Percentiles rank a stretch among this genome's conserved stretches.
phyloP scores from a whole-genome alignment of 2,797 vertebrate genomes.

The Diglossa cyanea region DNA sequence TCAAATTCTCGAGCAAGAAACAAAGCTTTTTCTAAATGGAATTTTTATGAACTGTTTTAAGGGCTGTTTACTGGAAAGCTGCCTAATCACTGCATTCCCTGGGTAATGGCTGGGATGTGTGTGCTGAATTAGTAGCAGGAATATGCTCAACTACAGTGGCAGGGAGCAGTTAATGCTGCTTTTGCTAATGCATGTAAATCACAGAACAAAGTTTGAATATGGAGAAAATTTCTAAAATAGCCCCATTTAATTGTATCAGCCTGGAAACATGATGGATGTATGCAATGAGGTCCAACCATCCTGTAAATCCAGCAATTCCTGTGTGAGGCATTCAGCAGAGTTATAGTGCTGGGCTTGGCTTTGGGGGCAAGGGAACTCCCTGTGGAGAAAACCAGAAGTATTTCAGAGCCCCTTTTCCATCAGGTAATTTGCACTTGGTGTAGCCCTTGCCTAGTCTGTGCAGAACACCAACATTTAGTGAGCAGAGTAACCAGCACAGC shows the following conservation, averaged over 20 bases:
- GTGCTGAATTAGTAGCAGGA: background rate
- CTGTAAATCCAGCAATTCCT: background rate
- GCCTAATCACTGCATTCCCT: background rate
- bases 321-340: background rate
- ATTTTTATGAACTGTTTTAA: background rate
- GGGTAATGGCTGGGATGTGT: background rate
- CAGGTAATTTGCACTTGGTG: background rate
- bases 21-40: background rate
- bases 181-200: background rate
- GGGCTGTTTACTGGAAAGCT: background rate
- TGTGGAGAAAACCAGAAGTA: background rate
- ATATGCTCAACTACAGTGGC: background rate
- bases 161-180: background rate
- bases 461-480: background rate
- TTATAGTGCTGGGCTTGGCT: background rate
- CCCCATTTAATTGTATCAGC: background rate
- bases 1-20: background rate
- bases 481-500: background rate
- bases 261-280: background rate
- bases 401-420: accelerated
- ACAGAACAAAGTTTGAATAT: background rate
- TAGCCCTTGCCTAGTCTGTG: background rate
- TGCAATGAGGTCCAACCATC: background rate
- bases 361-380: background rate
- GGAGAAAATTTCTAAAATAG: background rate